phyloP scores from a whole-genome alignment of 2,797 vertebrate genomes.

The Girardinus metallicus region DNA sequence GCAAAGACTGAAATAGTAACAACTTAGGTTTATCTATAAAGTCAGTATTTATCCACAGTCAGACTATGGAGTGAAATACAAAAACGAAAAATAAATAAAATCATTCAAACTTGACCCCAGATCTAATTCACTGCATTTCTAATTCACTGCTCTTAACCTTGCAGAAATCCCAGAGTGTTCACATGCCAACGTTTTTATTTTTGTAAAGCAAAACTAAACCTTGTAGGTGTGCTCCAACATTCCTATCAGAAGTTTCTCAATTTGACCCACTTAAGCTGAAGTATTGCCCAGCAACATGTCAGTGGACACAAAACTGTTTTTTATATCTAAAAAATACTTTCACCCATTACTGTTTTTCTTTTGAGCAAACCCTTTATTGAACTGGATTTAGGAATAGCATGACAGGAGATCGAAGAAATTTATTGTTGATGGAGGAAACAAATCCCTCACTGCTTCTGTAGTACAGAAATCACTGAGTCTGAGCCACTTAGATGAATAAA shows the following conservation, averaged over 20 bases:
- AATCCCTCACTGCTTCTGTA: neutral
- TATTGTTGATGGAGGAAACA: neutral
- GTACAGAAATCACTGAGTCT: neutral
- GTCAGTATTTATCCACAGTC: neutral
- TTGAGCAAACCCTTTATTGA: neutral
- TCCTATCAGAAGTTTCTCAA: neutral
- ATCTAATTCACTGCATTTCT: no score
- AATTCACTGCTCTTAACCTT: neutral
- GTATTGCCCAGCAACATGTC: neutral
- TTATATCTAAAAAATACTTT: neutral
- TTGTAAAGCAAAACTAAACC: neutral
- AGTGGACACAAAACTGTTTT: neutral
- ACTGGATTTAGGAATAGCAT: neutral
- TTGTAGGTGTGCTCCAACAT: neutral
- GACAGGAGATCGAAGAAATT: neutral
- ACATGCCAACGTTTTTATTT: neutral
- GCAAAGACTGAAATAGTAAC: neutral
- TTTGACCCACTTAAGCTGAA: neutral
- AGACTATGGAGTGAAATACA: neutral
- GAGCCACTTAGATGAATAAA: conserved; percentile 5
- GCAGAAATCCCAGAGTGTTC: neutral
- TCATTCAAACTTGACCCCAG: neutral
- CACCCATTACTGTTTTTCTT: neutral
- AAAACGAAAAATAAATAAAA: neutral
- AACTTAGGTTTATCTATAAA: neutral